Percentiles rank a stretch among this genome's conserved stretches.
Evolutionary conservation across 1,140 invertebrate species (phyloP).

Genomic region (Gryllus bimaculatus): DNA sequence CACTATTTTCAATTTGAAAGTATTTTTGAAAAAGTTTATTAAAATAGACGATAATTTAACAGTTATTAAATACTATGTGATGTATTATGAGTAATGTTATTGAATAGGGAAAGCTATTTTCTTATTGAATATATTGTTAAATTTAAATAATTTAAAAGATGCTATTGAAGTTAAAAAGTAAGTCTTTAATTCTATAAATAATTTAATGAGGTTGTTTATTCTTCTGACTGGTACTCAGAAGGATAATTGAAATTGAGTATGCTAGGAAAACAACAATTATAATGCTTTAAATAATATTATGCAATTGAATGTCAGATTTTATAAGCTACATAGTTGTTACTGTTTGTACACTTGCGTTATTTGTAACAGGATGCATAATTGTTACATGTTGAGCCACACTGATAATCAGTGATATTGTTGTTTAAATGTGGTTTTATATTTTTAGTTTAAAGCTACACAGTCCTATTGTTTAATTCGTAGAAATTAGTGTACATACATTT

Average conservation of each 20-base stretch:
- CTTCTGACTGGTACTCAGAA: neutral
- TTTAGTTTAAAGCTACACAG: constrained; percentile 17
- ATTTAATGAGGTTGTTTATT: neutral
- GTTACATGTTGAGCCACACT: neutral
- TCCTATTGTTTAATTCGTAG: constrained; percentile 26
- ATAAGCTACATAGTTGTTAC: constrained; percentile 28
- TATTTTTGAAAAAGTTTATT: no score
- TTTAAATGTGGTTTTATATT: constrained; percentile 18
- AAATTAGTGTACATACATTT: constrained; percentile 24
- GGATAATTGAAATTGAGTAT: neutral
- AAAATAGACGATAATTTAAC: no score
- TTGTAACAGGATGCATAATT: constrained; percentile 42
- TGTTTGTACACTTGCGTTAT: constrained; percentile 33
- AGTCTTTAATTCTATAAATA: neutral
- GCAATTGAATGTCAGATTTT: constrained; percentile 7
- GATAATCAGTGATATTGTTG: constrained; percentile 4
- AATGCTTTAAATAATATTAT: neutral
- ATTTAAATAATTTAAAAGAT: neutral
- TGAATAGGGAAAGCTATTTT: neutral
- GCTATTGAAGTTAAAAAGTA: neutral
- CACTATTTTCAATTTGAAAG: no score
- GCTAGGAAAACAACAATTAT: neutral
- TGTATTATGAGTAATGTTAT: neutral
- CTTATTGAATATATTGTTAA: neutral
- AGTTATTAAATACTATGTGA: no score